Conservation (phyloP, 2,797 vertebrate genomes). For the Cyclopterus lumpus region DNA sequence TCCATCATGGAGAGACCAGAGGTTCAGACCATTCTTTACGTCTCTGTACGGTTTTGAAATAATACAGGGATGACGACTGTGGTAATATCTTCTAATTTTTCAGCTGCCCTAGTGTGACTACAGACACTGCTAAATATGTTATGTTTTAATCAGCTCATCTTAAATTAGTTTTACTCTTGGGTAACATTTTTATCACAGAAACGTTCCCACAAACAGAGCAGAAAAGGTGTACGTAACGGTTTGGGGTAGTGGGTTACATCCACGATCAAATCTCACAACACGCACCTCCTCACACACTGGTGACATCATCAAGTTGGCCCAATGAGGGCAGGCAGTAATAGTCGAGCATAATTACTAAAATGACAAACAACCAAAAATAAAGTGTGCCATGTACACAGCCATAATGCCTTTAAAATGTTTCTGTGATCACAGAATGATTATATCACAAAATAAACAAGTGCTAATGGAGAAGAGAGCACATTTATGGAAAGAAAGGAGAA, state of each 20-base stretch:
- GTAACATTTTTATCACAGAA: background rate
- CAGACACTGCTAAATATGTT: background rate
- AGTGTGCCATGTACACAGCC: background rate
- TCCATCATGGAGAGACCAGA: background rate
- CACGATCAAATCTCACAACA: constrained; percentile 2
- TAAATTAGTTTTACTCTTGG: background rate
- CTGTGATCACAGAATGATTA: constrained; percentile 37
- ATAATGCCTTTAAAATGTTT: constrained; percentile 21
- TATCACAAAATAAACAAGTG: constrained; percentile 24
- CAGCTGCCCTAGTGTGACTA: background rate
- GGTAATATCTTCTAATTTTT: constrained; percentile 1
- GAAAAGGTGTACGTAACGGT: background rate
- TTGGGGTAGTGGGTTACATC: background rate
- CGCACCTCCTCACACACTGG: background rate
- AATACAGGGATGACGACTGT: background rate
- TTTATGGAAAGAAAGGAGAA: constrained; percentile 29
- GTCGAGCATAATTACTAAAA: constrained; percentile 7
- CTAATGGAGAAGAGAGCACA: constrained; percentile 32
- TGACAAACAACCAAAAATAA: constrained; percentile 22
- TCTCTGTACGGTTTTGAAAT: background rate
- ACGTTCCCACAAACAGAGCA: constrained; percentile 1
- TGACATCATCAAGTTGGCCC: background rate
- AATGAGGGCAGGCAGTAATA: background rate
- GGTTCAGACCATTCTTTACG: background rate
- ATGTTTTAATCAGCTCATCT: background rate